Percentiles rank a stretch among this genome's conserved stretches.
Evolutionary conservation across 1,140 invertebrate species (phyloP).

Genomic region (Drosophila yakuba): DNA sequence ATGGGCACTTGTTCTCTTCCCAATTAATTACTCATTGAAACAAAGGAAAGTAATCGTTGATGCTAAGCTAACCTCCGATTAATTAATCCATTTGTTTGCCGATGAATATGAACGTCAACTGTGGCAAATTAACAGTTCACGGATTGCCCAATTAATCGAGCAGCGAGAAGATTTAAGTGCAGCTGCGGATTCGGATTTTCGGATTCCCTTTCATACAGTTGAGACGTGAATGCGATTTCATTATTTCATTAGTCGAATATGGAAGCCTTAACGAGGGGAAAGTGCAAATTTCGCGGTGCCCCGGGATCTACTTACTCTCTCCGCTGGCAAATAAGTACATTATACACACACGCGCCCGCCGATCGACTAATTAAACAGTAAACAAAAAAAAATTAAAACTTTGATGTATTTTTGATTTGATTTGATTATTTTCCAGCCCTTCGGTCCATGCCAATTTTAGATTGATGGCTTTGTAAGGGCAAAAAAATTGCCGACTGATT

Average conservation of each 20-base stretch:
- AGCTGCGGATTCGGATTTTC: slow-evolving; percentile 3
- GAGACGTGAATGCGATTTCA: slow-evolving; percentile 14
- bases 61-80: slow-evolving; percentile 13
- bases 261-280: slow-evolving; percentile 40
- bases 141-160: slow-evolving; percentile 25
- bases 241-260: slow-evolving; percentile 6
- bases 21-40: slow-evolving; percentile 11
- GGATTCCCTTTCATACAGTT: slow-evolving; percentile 7
- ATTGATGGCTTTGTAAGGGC: slow-evolving; percentile 34
- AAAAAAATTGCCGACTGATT: slow-evolving; percentile 27
- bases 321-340: slow-evolving; percentile 24
- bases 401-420: slow-evolving; percentile 46
- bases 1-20: too few species aligned
- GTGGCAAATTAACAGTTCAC: slow-evolving; percentile 18
- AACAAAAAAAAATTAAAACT: slow-evolving; percentile 10
- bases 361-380: slow-evolving; percentile 35
- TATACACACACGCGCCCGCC: slow-evolving; percentile 14
- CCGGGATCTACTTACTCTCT: slow-evolving; percentile 29
- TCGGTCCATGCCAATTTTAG: slow-evolving; percentile 4
- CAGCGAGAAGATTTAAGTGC: slow-evolving; percentile 5
- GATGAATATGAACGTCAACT: slow-evolving; percentile 9
- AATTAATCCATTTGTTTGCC: background rate
- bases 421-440: slow-evolving; percentile 13
- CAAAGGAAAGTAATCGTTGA: background rate
- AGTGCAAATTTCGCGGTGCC: slow-evolving; percentile 22